Evolutionary conservation across 2,797 vertebrate species (phyloP).

Genomic region (Xenops minutus): DNA sequence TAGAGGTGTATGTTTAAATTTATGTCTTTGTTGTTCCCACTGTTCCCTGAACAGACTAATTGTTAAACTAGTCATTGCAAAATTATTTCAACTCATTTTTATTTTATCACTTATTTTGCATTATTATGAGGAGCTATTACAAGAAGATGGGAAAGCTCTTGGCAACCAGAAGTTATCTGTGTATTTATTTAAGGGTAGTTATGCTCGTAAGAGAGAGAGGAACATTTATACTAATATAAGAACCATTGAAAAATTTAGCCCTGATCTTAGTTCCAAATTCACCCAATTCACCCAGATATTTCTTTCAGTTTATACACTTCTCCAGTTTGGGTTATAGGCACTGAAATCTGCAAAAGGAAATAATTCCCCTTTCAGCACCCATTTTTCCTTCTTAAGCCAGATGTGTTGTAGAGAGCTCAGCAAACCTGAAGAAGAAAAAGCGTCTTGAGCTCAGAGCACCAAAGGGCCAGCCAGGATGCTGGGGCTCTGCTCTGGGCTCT

Average conservation of each 20-base stretch:
- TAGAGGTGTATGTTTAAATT: neutral
- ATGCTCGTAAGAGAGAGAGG: neutral
- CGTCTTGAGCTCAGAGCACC: neutral
- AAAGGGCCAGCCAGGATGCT: neutral
- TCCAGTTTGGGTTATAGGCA: neutral
- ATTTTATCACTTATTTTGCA: slow-evolving; percentile 4
- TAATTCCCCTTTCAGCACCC: neutral
- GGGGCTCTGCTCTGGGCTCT: neutral
- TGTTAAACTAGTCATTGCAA: neutral
- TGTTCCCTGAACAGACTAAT: neutral
- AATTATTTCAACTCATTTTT: slow-evolving; percentile 20
- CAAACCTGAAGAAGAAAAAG: neutral
- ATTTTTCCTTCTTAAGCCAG: neutral
- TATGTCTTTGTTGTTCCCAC: neutral
- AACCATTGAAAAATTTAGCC: neutral
- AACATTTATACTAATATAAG: neutral
- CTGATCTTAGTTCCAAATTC: neutral
- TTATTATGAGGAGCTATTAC: slow-evolving; percentile 21
- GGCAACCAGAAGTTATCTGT: neutral
- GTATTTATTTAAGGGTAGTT: neutral
- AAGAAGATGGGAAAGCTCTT: neutral
- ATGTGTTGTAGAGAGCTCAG: neutral
- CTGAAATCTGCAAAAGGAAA: neutral
- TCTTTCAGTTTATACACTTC: neutral
- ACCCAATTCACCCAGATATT: neutral